Evolutionary conservation across 2,797 vertebrate species (phyloP).

Genomic region (Sebastes oblongus): DNA sequence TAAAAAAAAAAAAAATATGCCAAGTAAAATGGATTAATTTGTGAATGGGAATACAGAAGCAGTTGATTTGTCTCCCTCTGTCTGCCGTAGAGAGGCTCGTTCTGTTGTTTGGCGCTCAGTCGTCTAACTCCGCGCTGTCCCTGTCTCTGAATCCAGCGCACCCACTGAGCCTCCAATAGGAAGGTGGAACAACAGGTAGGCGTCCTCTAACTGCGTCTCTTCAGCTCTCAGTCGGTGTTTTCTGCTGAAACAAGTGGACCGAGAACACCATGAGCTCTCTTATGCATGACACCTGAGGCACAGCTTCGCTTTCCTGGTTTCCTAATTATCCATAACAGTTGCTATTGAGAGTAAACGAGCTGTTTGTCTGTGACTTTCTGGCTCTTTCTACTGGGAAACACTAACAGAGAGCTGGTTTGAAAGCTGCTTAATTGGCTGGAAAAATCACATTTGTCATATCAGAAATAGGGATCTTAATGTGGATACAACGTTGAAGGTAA

Average conservation of each 20-base stretch:
- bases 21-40: neutral
- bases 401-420: neutral
- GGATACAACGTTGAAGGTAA: slow-evolving; percentile 57
- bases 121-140: slow-evolving; percentile 16
- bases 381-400: neutral
- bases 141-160: slow-evolving; percentile 20
- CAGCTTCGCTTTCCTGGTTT: neutral
- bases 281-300: neutral
- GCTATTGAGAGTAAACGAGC: neutral
- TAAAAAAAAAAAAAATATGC: neutral
- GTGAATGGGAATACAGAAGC: slow-evolving; percentile 42
- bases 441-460: neutral
- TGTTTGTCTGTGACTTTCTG: neutral
- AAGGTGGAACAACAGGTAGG: slow-evolving; percentile 74
- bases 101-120: neutral
- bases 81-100: neutral
- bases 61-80: slow-evolving; percentile 18
- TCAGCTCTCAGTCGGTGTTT: neutral
- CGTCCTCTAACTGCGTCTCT: slow-evolving; percentile 29
- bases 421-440: slow-evolving; percentile 8
- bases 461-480: neutral
- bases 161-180: slow-evolving; percentile 29
- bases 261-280: neutral
- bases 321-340: neutral
- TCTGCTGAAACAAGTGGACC: slow-evolving; percentile 1